These are phyloP conservation scores for Ramphastos sulfuratus DNA, from an alignment of 2,113 vertebrate genomes.

Conservation along the genomic window DNA sequence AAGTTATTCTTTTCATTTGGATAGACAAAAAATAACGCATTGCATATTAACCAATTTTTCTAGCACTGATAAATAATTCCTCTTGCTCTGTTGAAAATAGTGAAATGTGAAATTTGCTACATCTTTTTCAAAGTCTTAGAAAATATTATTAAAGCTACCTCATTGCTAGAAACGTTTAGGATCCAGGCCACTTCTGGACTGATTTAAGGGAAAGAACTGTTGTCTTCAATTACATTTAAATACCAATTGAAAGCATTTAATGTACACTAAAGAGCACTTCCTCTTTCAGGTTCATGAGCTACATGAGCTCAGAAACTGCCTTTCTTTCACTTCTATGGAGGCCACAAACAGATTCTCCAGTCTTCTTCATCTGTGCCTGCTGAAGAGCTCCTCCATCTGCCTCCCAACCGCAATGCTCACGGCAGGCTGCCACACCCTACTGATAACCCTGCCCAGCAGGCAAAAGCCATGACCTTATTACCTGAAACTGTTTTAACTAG, in stretches of 20 bases:
- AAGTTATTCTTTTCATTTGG: not conserved
- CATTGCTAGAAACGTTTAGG: not conserved
- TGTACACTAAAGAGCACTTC: not conserved
- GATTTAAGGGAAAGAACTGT: not conserved
- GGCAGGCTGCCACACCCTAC: not conserved
- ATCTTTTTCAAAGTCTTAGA: not conserved
- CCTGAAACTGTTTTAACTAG: not conserved
- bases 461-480: not conserved
- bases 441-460: not conserved
- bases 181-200: not conserved
- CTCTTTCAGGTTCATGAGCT: not conserved
- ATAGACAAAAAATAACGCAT: not conserved
- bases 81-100: not conserved
- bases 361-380: not conserved
- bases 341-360: not conserved
- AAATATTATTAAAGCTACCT: not conserved
- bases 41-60: not conserved
- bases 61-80: not conserved
- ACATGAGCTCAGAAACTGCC: not conserved
- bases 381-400: not conserved
- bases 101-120: not conserved
- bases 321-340: not conserved
- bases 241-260: not conserved
- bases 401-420: accelerated
- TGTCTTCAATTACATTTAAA: not conserved